Conservation (phyloP, 2,797 vertebrate genomes). For the Manis crassicaudata region DNA sequence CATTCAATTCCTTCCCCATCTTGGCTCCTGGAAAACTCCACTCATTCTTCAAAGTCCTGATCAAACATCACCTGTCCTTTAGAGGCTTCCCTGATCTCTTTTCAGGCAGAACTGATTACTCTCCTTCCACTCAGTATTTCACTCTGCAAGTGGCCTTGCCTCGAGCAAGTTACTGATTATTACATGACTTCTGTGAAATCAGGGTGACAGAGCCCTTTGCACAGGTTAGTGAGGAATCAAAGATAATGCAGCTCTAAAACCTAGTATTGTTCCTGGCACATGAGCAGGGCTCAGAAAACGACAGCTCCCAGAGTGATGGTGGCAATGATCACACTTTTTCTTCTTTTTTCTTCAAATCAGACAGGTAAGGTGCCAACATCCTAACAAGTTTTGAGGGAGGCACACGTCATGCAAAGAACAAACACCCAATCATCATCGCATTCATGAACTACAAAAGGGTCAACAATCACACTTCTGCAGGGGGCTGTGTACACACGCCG, state of each 20-base stretch:
- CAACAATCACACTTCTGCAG: background rate
- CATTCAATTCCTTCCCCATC: background rate
- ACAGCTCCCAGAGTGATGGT: background rate
- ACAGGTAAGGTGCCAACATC: too few species aligned
- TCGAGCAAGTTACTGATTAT: conserved; percentile 14
- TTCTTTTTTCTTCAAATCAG: too few species aligned
- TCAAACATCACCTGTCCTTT: background rate
- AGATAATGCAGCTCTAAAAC: background rate
- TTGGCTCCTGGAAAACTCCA: conserved; percentile 17
- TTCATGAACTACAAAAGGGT: background rate
- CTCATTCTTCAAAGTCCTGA: conserved; percentile 33
- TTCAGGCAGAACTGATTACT: background rate
- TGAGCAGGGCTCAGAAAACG: conserved; percentile 14
- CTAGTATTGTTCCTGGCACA: background rate
- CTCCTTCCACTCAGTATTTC: background rate
- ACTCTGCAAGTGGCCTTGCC: background rate
- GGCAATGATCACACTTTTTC: background rate
- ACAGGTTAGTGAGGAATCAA: background rate
- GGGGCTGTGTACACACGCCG: background rate
- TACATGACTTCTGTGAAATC: conserved; percentile 15
- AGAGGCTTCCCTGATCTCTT: background rate
- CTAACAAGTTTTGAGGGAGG: too few species aligned
- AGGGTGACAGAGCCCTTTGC: background rate
- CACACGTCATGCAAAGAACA: too few species aligned
- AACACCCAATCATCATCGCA: too few species aligned